These are phyloP conservation scores for Pocillopora verrucosa DNA, from an alignment of 64 coral and sea anemone genomes.

Conservation along the genomic window DNA sequence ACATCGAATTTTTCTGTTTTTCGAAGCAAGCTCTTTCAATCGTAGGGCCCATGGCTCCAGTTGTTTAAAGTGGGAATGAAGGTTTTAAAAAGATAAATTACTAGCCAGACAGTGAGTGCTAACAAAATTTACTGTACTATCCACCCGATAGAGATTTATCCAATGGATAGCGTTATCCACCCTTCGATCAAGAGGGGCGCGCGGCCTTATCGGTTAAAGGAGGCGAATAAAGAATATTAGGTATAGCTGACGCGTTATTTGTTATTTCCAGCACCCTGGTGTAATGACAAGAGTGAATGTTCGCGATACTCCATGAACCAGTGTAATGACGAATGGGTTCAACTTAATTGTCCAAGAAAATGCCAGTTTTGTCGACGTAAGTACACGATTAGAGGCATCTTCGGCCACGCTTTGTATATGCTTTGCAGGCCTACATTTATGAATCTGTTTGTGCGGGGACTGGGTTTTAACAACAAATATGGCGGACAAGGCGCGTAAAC, in stretches of 20 bases:
- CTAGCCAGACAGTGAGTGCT: no score
- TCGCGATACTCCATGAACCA: constrained; percentile 48
- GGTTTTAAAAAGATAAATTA: no score
- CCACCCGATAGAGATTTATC: no score
- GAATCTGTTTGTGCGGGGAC: not conserved
- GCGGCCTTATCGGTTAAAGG: no score
- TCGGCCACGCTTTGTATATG: not conserved
- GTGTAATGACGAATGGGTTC: constrained; percentile 78
- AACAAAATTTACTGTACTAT: no score
- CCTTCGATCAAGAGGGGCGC: no score
- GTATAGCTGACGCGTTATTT: not conserved
- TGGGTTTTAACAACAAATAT: constrained; percentile 27
- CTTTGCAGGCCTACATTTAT: constrained; percentile 2
- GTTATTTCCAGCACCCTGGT: constrained; percentile 53
- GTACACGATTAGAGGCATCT: not conserved
- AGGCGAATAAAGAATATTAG: not conserved
- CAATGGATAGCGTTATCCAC: no score
- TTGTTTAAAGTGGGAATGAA: no score
- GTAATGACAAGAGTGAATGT: constrained; percentile 72
- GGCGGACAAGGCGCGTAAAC: constrained; percentile 13
- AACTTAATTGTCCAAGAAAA: constrained; percentile 71
- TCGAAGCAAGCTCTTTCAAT: no score
- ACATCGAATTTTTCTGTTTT: no score
- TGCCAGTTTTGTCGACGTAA: constrained; percentile 89
- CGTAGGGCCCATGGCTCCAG: no score